phyloP scores from a whole-genome alignment of 1,140 invertebrate genomes.

The Aphis gossypii region DNA sequence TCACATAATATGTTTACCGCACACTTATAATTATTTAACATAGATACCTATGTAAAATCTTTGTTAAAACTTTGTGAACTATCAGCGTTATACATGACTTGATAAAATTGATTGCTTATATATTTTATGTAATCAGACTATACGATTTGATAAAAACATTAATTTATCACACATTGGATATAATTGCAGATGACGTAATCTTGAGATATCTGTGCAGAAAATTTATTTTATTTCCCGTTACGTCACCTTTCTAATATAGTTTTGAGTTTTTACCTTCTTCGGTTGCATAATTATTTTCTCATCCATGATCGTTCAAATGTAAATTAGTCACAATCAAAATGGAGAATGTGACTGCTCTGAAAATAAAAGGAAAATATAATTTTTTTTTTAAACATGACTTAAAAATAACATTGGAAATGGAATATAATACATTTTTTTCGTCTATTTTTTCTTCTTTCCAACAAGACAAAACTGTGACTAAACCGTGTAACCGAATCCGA shows the following conservation, averaged over 20 bases:
- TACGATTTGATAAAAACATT: not conserved
- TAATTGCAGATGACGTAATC: not conserved
- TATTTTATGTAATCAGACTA: not conserved
- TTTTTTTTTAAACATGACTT: not conserved
- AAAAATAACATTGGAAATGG: conserved; percentile 1
- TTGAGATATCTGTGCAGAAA: not conserved
- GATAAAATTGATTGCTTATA: not conserved
- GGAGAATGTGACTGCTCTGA: not conserved
- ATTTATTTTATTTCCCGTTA: conserved; percentile 34
- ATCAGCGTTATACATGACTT: not conserved
- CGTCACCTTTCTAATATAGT: not conserved
- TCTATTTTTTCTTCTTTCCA: conserved; percentile 13
- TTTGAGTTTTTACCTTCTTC: not conserved
- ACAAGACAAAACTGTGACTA: conserved; percentile 47
- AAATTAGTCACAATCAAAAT: conserved; percentile 41
- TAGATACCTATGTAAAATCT: not conserved
- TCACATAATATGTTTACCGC: no score
- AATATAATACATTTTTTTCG: not conserved
- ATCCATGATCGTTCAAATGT: not conserved
- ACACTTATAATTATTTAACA: no score
- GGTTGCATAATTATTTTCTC: conserved; percentile 47
- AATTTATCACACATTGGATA: not conserved
- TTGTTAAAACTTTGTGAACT: not conserved
- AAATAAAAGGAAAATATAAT: not conserved
- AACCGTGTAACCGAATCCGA: conserved; percentile 50